These are phyloP conservation scores for Pelecanus crispus DNA, from an alignment of 2,113 vertebrate species.

Conservation along the genomic window DNA sequence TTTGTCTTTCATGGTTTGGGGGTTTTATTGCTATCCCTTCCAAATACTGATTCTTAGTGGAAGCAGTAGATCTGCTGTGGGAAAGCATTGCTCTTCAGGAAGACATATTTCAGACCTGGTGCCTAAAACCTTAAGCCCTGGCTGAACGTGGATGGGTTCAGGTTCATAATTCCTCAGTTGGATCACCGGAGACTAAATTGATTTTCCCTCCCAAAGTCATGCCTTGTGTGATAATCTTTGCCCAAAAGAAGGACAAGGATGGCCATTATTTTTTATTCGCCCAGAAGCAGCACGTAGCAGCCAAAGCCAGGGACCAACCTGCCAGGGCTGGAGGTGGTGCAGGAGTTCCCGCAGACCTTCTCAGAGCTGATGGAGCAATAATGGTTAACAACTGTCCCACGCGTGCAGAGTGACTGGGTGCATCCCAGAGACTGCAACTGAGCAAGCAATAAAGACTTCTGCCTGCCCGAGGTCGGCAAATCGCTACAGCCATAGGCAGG, in stretches of 20 bases:
- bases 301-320: not conserved
- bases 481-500: rapidly evolving
- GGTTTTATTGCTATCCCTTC: not conserved
- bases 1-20: not conserved
- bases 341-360: not conserved
- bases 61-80: not conserved
- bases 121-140: not conserved
- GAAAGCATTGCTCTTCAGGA: not conserved
- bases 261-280: not conserved
- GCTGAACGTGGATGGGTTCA: not conserved
- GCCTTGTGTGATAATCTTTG: not conserved
- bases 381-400: not conserved
- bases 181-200: not conserved
- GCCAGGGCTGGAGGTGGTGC: not conserved
- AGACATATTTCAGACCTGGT: not conserved
- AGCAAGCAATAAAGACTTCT: not conserved
- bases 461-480: not conserved
- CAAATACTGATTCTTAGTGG: not conserved
- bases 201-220: not conserved
- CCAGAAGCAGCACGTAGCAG: not conserved
- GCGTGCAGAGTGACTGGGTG: not conserved
- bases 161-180: not conserved
- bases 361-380: not conserved
- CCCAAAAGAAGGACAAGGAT: not conserved
- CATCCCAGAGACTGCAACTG: not conserved